phyloP scores from a whole-genome alignment of 1,140 invertebrate genomes.

The Bicyclus anynana region DNA sequence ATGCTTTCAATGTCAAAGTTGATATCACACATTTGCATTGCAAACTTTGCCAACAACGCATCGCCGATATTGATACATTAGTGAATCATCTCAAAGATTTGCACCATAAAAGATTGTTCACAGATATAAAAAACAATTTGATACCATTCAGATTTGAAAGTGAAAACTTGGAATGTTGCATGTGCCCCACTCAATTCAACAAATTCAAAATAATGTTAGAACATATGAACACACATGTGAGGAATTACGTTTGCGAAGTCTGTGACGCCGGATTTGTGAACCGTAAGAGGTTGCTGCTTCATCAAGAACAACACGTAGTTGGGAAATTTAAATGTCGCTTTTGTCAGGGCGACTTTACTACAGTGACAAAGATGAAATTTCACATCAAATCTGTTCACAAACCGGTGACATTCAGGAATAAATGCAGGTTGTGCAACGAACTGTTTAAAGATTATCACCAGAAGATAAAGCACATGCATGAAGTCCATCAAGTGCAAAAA shows the following conservation, averaged over 20 bases:
- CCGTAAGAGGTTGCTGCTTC: slow-evolving; percentile 36
- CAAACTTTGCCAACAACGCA: background rate
- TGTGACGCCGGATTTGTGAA: slow-evolving; percentile 52
- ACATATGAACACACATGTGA: slow-evolving; percentile 43
- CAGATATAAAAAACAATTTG: slow-evolving; percentile 30
- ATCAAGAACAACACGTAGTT: slow-evolving; percentile 33
- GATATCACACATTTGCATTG: slow-evolving; percentile 1
- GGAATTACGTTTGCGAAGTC: slow-evolving; percentile 41
- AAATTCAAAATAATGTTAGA: slow-evolving; percentile 46
- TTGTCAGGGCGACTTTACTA: slow-evolving; percentile 29
- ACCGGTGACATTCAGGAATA: slow-evolving; percentile 3
- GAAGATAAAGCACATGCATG: slow-evolving; percentile 17
- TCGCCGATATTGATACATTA: slow-evolving; percentile 27
- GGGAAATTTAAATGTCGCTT: slow-evolving; percentile 29
- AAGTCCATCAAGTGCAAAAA: slow-evolving; percentile 19
- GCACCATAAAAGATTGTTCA: slow-evolving; percentile 29
- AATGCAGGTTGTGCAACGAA: slow-evolving; percentile 27
- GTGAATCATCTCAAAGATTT: slow-evolving; percentile 27
- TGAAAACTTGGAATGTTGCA: slow-evolving; percentile 25
- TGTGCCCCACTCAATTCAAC: slow-evolving; percentile 35
- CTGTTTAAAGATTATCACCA: slow-evolving; percentile 36
- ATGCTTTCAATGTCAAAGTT: slow-evolving; percentile 20
- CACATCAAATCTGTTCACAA: slow-evolving; percentile 23
- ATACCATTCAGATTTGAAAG: slow-evolving; percentile 36
- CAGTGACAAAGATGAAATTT: slow-evolving; percentile 15